Evolutionary conservation across 92 coral and sea anemone species (phyloP), one percentile per base, ranked within the genome.

Genomic region (Zoanthus sociatus): DNA sequence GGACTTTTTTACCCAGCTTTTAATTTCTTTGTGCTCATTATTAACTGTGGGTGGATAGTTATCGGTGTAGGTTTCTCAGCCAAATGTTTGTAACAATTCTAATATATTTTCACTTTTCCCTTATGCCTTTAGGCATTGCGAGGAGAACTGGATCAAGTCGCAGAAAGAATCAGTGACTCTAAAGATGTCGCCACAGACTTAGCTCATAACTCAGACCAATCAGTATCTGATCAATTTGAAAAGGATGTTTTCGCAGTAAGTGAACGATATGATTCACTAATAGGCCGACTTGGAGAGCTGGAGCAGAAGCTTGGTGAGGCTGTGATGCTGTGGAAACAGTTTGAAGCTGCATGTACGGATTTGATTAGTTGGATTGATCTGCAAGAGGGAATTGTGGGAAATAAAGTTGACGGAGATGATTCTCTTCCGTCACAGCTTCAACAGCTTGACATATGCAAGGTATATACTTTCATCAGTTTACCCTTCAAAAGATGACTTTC

Each of bases 371-470:
- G 99, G 99, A 84, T 97, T 48, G 92, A 95, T 72, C 85, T 86
- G 54, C 99, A 97, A 71, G 92, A 87, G 50, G 86, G 72, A 63
- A 86, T 93, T 69, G 82, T 97, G 54, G 88, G 91, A 18, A 92
- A 89, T 71, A 77, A 84, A 17, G 89, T 93, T 76, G 87, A 91
- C 45, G 78, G 86, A 33, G 93, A 94, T 45, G 94, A 71, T 53
- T 83, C 98, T 6, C 96, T 94, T 51, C 74, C 94, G 14, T 82
- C 45, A 6, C 96, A 95, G 88, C 89, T 97, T 37, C 92, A 94
- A 63, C 99, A 97, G 78, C 79, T 97, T 42, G 92, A 93, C 18
- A 90, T 74, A 31, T 97, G 98, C 72, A 89, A 91, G 98, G 99
- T 97, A 83, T 37, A 37, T 37, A 37, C 42, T 37, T 37, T 37